Evolutionary conservation across 2,888 invertebrate species (phyloP).

Genomic region (Rugalucina vietnamica): DNA sequence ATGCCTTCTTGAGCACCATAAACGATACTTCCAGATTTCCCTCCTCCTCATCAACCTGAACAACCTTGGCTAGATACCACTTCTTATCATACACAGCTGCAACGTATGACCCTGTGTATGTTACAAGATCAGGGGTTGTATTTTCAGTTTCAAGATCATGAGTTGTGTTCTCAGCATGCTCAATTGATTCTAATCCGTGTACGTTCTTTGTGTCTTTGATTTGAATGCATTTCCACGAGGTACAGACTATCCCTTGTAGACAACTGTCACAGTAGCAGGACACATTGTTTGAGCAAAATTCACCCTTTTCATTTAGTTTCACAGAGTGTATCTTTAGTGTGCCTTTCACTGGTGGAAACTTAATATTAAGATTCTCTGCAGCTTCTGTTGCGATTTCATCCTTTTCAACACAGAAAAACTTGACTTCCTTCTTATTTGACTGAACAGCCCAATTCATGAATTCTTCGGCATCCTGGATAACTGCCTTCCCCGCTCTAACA

Average conservation of each 20-base stretch:
- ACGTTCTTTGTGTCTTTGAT: neutral
- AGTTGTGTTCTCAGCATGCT: neutral
- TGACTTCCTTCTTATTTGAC: slow-evolving; percentile 13
- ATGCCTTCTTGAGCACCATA: neutral
- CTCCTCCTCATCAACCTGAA: neutral
- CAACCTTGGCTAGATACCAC: slow-evolving; percentile 31
- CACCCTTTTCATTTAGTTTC: neutral
- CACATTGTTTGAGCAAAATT: neutral
- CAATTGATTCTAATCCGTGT: neutral
- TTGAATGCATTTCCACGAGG: neutral
- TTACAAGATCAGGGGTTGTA: too few species aligned
- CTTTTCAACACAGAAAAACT: slow-evolving; percentile 11
- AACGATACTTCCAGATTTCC: neutral
- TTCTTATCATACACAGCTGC: slow-evolving; percentile 26
- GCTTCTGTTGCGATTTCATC: slow-evolving; percentile 11
- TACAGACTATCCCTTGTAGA: neutral
- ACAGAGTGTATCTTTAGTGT: neutral
- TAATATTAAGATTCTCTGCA: neutral
- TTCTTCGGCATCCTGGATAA: slow-evolving; percentile 19
- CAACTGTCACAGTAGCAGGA: neutral
- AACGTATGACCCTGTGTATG: slow-evolving; percentile 20
- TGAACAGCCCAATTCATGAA: slow-evolving; percentile 8
- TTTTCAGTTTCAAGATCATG: too few species aligned
- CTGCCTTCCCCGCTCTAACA: slow-evolving; percentile 24
- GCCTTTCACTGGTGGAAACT: neutral